These are phyloP conservation scores for Eleginops maclovinus DNA, from an alignment of 2,113 vertebrate species.

Conservation along the genomic window DNA sequence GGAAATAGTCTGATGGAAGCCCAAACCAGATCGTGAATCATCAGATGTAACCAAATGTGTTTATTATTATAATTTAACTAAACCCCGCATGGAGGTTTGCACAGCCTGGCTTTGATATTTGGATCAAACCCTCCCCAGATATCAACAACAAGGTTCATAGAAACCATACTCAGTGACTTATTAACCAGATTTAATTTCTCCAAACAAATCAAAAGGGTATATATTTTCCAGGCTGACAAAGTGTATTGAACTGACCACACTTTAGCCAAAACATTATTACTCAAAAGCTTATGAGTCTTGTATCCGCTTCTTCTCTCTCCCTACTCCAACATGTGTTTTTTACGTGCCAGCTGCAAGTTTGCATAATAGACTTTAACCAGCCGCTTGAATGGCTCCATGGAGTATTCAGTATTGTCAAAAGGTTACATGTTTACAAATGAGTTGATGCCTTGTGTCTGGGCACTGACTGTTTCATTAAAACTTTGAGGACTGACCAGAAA, in stretches of 20 bases:
- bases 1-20: neutral
- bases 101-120: conserved; percentile 15
- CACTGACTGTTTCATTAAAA: neutral
- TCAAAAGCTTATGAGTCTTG: conserved; percentile 6
- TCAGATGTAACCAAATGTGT: conserved; percentile 39
- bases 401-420: conserved; percentile 28
- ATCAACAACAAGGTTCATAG: conserved; percentile 12
- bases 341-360: neutral
- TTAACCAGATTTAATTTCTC: conserved; percentile 29
- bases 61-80: neutral
- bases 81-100: conserved; percentile 8
- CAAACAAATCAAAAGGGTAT: conserved; percentile 29
- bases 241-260: conserved; percentile 11
- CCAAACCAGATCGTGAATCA: conserved; percentile 15
- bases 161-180: conserved; percentile 25
- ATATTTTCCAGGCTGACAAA: conserved; percentile 16
- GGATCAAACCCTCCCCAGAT: conserved; percentile 16
- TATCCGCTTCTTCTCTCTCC: neutral
- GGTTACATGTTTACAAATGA: conserved; percentile 13
- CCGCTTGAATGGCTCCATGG: conserved; percentile 45
- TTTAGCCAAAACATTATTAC: conserved; percentile 31
- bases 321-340: neutral
- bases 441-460: neutral
- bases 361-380: conserved; percentile 48
- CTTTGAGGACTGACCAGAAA: neutral